Evolutionary conservation across 1,140 invertebrate genomes (phyloP).

Genomic region (Batillaria attramentaria): DNA sequence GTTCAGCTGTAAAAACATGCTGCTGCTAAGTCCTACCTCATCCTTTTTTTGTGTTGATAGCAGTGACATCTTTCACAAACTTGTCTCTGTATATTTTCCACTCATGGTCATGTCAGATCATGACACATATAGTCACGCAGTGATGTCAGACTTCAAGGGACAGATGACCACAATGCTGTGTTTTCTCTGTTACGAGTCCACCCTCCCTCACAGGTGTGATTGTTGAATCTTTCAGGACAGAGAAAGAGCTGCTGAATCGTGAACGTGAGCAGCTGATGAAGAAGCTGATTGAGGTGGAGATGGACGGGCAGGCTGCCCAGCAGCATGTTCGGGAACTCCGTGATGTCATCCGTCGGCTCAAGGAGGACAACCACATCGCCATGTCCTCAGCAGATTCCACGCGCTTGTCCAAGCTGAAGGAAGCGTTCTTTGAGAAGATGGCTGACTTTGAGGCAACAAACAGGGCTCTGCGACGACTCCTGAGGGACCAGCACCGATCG

Average conservation of each 20-base stretch:
- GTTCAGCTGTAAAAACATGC: too few species aligned
- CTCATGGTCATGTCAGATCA: too few species aligned
- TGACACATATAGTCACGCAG: too few species aligned
- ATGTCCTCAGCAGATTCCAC: slow-evolving; percentile 55
- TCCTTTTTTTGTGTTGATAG: too few species aligned
- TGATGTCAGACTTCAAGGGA: too few species aligned
- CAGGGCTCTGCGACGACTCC: slow-evolving; percentile 59
- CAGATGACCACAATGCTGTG: too few species aligned
- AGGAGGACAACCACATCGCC: slow-evolving; percentile 55
- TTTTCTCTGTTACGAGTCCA: too few species aligned
- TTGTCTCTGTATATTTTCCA: too few species aligned
- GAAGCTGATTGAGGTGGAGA: slow-evolving; percentile 70
- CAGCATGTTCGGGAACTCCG: slow-evolving; percentile 61
- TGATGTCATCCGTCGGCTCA: slow-evolving; percentile 56
- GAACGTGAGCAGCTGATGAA: slow-evolving; percentile 69
- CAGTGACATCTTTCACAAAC: too few species aligned
- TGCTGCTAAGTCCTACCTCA: too few species aligned
- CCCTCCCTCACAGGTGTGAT: too few species aligned
- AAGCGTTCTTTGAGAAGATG: slow-evolving; percentile 66
- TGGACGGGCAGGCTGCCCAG: slow-evolving; percentile 69
- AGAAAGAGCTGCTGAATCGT: slow-evolving; percentile 49
- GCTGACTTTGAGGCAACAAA: slow-evolving; percentile 69
- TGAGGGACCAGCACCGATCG: slow-evolving; percentile 66
- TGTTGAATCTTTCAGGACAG: slow-evolving; percentile 10
- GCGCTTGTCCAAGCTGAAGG: slow-evolving; percentile 63